A percentile compares a stretch with the other conserved stretches of the same genome.
These are phyloP conservation scores for Tetramorium alpestre DNA, from an alignment of 1,140 invertebrate genomes.

Conservation along the genomic window DNA sequence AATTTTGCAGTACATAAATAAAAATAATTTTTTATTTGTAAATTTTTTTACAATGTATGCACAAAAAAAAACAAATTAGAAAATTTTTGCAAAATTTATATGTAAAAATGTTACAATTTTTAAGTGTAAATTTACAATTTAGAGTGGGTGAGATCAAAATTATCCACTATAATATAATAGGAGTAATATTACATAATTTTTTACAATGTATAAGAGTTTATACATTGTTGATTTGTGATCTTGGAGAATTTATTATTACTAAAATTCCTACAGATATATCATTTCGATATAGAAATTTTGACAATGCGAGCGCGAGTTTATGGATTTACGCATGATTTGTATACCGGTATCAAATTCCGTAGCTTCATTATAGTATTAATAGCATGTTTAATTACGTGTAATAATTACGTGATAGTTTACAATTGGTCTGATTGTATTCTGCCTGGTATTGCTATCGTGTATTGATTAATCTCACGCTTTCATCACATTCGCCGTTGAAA, in stretches of 20 bases:
- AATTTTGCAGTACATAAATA: too few species aligned
- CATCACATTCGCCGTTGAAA: not conserved
- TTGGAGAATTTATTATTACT: not conserved
- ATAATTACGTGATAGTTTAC: slow-evolving; percentile 53
- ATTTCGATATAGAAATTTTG: slow-evolving; percentile 7
- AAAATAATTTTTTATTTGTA: too few species aligned
- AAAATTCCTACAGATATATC: not conserved
- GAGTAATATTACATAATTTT: too few species aligned
- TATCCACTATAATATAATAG: too few species aligned
- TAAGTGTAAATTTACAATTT: too few species aligned
- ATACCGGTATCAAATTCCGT: slow-evolving; percentile 4
- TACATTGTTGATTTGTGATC: not conserved
- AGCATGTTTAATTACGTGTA: slow-evolving; percentile 50
- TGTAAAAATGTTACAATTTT: too few species aligned
- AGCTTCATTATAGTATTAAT: slow-evolving; percentile 41
- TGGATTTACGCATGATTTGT: slow-evolving; percentile 32
- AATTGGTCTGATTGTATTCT: slow-evolving; percentile 31
- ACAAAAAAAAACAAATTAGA: too few species aligned
- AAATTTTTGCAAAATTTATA: too few species aligned
- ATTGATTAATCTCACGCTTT: not conserved
- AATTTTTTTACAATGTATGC: too few species aligned
- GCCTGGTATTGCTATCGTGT: slow-evolving; percentile 4
- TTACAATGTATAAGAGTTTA: too few species aligned
- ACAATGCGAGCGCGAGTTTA: not conserved
- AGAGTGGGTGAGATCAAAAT: too few species aligned